Percentiles rank a stretch among this genome's conserved stretches.
phyloP scores from a whole-genome alignment of 2,888 invertebrate species.

The Drosophila prolongata region DNA sequence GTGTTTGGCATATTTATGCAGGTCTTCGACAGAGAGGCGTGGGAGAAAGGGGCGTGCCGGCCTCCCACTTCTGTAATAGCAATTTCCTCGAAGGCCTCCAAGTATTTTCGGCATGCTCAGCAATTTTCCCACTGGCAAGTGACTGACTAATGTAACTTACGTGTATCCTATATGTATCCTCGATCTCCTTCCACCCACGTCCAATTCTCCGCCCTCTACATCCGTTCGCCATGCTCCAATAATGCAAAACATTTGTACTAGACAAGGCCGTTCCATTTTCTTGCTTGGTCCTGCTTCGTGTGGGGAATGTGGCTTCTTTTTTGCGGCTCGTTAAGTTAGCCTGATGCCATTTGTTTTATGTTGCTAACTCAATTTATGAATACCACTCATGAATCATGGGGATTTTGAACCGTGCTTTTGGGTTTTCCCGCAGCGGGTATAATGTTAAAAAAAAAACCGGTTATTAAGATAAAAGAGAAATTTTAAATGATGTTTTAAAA shows the following conservation, averaged over 20 bases:
- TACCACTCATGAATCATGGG: slow-evolving; percentile 34
- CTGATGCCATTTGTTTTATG: slow-evolving; percentile 71
- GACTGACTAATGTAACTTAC: slow-evolving; percentile 76
- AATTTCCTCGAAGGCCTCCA: slow-evolving; percentile 28
- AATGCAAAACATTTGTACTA: slow-evolving; percentile 72
- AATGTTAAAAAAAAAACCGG: slow-evolving; percentile 6
- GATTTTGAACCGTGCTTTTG: slow-evolving; percentile 8
- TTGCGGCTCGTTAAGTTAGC: slow-evolving; percentile 68
- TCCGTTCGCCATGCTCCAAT: slow-evolving; percentile 45
- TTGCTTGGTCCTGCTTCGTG: slow-evolving; percentile 6
- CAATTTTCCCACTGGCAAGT: slow-evolving; percentile 55
- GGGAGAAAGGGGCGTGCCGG: background rate
- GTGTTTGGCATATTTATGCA: slow-evolving; percentile 71
- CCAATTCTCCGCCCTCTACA: background rate
- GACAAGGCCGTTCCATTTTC: slow-evolving; percentile 50
- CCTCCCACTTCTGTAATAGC: slow-evolving; percentile 36
- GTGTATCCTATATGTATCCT: slow-evolving; percentile 55
- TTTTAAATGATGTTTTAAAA: slow-evolving; percentile 17
- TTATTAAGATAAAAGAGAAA: slow-evolving; percentile 34
- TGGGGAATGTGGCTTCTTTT: slow-evolving; percentile 44
- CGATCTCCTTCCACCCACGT: background rate
- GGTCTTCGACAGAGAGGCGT: slow-evolving; percentile 21
- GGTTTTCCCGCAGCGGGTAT: background rate
- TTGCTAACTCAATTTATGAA: slow-evolving; percentile 71
- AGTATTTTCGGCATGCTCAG: slow-evolving; percentile 59